Conservation (phyloP, 2,888 invertebrate species). For the Drosophila nr. perissopoda region DNA sequence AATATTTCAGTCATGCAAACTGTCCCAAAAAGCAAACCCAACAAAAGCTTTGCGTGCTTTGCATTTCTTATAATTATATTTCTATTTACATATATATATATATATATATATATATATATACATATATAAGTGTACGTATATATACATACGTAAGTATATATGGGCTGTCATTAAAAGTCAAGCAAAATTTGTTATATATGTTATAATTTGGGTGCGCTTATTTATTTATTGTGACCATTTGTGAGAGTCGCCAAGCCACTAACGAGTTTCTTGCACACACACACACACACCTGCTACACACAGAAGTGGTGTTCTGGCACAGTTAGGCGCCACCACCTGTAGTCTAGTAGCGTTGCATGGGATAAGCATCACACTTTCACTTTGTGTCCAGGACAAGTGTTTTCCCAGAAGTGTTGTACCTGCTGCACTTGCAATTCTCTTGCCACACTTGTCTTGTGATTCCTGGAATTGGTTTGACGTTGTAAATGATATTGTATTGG, state of each 20-base stretch:
- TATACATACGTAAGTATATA: constrained; percentile 39
- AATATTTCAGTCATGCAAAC: constrained; percentile 74
- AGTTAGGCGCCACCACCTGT: constrained; percentile 57
- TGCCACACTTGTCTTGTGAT: constrained; percentile 39
- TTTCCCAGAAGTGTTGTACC: constrained; percentile 51
- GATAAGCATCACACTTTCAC: constrained; percentile 61
- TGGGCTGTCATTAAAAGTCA: constrained; percentile 66
- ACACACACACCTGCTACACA: constrained; percentile 3
- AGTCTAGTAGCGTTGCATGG: constrained; percentile 1
- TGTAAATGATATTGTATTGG: constrained; percentile 57
- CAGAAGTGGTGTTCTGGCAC: constrained; percentile 11
- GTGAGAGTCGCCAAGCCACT: constrained; percentile 6
- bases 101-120: constrained; percentile 3
- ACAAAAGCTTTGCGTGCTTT: constrained; percentile 63
- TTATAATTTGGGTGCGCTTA: constrained; percentile 65
- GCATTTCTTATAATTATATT: constrained; percentile 54
- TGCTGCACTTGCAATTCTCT: constrained; percentile 63
- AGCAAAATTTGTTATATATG: constrained; percentile 68
- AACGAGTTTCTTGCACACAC: constrained; percentile 8
- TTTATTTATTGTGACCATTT: constrained; percentile 53
- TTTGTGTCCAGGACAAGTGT: constrained; percentile 20
- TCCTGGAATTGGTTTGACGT: constrained; percentile 43
- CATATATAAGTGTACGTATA: constrained; percentile 34
- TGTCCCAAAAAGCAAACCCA: constrained; percentile 52
- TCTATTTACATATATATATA: constrained; percentile 2